Conservation (phyloP, 2,888 invertebrate species). For the Ditula angustiorana region DNA sequence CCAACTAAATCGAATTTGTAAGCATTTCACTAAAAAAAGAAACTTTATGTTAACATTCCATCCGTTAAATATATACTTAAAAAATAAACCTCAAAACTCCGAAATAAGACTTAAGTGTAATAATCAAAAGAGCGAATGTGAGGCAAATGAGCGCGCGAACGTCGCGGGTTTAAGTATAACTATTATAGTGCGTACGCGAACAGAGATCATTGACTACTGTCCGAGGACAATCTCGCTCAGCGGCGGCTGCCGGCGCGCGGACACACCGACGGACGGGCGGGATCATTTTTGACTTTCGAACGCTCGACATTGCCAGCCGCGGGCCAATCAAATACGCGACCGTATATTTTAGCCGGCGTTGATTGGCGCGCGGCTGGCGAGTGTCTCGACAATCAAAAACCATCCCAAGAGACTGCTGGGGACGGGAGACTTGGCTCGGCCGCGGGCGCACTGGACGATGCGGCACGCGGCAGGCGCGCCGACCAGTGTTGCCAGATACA, state of each 20-base stretch:
- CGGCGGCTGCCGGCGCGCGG: constrained; percentile 22
- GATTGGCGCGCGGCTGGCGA: too few species aligned
- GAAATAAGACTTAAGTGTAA: constrained; percentile 53
- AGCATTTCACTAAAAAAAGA: constrained; percentile 40
- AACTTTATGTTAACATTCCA: constrained; percentile 70
- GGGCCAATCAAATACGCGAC: too few species aligned
- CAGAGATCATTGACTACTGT: constrained; percentile 64
- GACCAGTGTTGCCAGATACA: too few species aligned
- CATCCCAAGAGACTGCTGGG: too few species aligned
- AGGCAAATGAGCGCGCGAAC: constrained; percentile 38
- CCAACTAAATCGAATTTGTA: constrained; percentile 59
- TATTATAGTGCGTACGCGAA: constrained; percentile 44
- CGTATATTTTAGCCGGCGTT: too few species aligned
- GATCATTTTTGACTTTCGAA: too few species aligned
- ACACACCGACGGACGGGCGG: neutral
- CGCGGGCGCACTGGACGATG: too few species aligned
- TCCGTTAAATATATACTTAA: constrained; percentile 63
- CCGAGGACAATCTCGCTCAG: constrained; percentile 51
- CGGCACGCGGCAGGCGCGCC: too few species aligned
- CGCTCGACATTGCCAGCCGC: too few species aligned
- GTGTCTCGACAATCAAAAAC: too few species aligned
- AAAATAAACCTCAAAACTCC: constrained; percentile 68
- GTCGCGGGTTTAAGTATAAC: constrained; percentile 17
- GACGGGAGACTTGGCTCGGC: too few species aligned
- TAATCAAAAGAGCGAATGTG: constrained; percentile 45